Conservation (phyloP, 1,140 invertebrate species). For the Philopotamus ludificatus region DNA sequence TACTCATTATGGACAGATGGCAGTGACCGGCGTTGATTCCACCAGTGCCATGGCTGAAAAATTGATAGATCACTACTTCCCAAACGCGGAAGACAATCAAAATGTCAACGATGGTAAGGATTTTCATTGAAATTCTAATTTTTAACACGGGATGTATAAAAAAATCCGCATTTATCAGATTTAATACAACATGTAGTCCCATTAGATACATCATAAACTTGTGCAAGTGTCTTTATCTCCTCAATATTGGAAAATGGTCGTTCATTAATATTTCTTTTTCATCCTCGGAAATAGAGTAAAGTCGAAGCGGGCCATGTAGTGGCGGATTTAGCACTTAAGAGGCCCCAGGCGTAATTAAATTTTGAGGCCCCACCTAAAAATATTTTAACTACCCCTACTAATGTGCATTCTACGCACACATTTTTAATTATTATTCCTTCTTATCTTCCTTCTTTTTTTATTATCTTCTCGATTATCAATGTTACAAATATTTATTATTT, state of each 20-base stretch:
- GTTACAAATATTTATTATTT: too few relatives aligned
- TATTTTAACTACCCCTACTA: too few relatives aligned
- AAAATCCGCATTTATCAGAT: neutral
- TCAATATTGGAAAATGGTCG: neutral
- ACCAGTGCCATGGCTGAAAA: conserved; percentile 63
- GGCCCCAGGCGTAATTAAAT: too few relatives aligned
- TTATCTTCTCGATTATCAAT: too few relatives aligned
- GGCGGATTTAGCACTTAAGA: too few relatives aligned
- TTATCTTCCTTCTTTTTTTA: too few relatives aligned
- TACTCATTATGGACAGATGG: conserved; percentile 64
- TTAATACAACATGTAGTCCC: neutral
- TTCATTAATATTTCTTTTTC: neutral
- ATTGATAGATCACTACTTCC: conserved; percentile 66
- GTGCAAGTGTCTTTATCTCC: neutral
- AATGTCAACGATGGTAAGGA: conserved; percentile 47
- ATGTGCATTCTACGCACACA: neutral
- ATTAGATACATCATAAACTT: neutral
- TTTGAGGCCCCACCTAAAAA: too few relatives aligned
- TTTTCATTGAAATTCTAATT: conserved; percentile 3
- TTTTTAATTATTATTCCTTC: too few relatives aligned
- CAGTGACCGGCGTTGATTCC: conserved; percentile 61
- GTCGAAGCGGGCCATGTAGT: too few relatives aligned
- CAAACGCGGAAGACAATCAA: conserved; percentile 56
- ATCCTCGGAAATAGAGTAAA: too few relatives aligned
- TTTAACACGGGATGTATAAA: neutral